phyloP scores from a whole-genome alignment of 2,113 vertebrate species.

The Protobothrops flavoviridis region DNA sequence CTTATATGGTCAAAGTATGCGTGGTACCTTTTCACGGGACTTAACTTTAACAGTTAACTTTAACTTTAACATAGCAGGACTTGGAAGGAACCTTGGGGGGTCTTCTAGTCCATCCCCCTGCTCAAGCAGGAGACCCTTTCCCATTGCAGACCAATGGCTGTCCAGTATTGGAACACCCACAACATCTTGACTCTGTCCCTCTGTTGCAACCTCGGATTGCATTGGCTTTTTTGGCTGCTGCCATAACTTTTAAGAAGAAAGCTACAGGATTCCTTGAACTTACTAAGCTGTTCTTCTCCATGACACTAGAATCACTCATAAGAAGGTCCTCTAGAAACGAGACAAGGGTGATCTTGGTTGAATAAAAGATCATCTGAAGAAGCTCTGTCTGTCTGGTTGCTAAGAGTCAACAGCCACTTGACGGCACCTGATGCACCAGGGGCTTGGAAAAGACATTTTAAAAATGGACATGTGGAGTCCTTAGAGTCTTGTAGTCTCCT shows the following conservation, averaged over 20 bases:
- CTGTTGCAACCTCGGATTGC: too few species aligned
- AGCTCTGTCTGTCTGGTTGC: neutral
- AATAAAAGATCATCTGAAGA: neutral
- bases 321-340: neutral
- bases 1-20: neutral
- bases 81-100: too few species aligned
- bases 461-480: neutral
- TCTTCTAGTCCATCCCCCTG: too few species aligned
- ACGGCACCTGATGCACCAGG: neutral
- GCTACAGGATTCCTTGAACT: neutral
- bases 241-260: neutral
- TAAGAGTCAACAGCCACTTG: neutral
- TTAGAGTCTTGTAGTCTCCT: neutral
- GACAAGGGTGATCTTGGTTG: neutral
- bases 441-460: neutral
- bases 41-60: too few species aligned
- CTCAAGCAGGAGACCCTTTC: neutral
- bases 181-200: too few species aligned
- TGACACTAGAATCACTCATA: neutral
- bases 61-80: too few species aligned
- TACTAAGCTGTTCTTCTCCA: neutral
- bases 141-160: neutral
- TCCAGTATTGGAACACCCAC: too few species aligned
- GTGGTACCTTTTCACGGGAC: too few species aligned
- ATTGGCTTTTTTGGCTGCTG: neutral